phyloP scores from a whole-genome alignment of 2,113 vertebrate genomes.

The Lampris incognitus region DNA sequence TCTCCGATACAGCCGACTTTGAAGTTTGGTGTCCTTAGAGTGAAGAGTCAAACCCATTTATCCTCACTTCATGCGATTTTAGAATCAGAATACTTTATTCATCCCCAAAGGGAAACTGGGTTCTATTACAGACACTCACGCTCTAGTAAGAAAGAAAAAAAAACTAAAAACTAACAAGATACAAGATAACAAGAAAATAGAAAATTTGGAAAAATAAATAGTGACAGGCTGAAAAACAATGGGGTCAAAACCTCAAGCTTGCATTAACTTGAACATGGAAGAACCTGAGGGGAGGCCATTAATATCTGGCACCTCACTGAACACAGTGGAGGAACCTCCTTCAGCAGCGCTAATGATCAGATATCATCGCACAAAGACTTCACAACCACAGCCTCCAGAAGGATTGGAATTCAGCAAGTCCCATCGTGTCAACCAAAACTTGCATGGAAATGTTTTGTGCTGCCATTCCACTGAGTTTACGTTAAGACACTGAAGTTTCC shows the following conservation, averaged over 20 bases:
- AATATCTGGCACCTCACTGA: constrained; percentile 17
- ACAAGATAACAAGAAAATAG: no score
- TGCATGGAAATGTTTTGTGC: constrained; percentile 47
- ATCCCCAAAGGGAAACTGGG: no score
- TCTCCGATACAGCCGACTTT: no score
- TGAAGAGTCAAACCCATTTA: no score
- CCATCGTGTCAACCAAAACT: constrained; percentile 20
- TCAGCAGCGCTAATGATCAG: constrained; percentile 34
- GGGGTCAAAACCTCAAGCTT: constrained; percentile 2
- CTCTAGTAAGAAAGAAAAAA: no score
- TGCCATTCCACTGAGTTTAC: constrained; percentile 22
- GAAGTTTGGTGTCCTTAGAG: no score
- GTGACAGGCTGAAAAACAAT: constrained; percentile 39
- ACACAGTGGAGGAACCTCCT: constrained; percentile 28
- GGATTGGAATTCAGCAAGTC: constrained; percentile 56
- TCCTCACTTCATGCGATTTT: no score
- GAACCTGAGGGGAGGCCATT: neutral
- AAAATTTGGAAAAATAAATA: neutral
- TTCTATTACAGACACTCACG: no score
- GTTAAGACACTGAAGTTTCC: neutral
- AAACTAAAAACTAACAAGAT: no score
- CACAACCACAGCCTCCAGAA: constrained; percentile 37
- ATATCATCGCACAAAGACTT: constrained; percentile 52
- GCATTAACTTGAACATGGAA: constrained; percentile 50
- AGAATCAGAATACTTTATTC: no score